These are phyloP conservation scores for Molothrus aeneus DNA, from an alignment of 2,797 vertebrate genomes.

Conservation along the genomic window DNA sequence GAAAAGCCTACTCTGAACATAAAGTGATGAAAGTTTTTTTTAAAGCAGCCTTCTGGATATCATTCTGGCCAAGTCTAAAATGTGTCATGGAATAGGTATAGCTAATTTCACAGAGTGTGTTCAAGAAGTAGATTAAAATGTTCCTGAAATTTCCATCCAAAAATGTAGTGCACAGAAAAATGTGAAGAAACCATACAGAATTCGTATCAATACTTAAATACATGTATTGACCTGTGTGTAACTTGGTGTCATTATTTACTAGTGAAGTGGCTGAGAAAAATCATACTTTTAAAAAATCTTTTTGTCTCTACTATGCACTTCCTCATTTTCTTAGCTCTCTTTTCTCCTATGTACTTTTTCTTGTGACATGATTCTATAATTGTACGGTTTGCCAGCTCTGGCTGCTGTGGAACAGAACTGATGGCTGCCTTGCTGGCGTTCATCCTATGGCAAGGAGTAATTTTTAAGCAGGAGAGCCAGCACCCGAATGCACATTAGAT, in stretches of 20 bases:
- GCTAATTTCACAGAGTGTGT: not conserved
- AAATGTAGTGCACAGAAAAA: not conserved
- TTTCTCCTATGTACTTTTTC: not conserved
- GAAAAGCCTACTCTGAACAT: not conserved
- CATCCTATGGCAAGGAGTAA: not conserved
- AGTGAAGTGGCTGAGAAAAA: not conserved
- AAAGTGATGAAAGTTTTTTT: not conserved
- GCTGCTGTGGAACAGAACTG: not conserved
- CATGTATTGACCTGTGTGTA: not conserved
- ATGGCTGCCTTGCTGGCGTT: not conserved
- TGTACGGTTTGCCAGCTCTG: not conserved
- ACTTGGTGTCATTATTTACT: not conserved
- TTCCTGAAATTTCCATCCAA: not conserved
- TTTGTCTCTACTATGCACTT: not conserved
- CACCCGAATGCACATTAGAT: fast-evolving
- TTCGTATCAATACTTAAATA: not conserved
- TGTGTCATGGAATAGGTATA: not conserved
- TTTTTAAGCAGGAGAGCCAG: not conserved
- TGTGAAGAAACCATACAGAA: not conserved
- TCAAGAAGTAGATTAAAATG: not conserved
- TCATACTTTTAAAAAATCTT: not conserved
- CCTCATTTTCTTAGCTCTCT: not conserved
- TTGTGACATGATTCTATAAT: not conserved
- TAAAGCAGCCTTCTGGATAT: not conserved
- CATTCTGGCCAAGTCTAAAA: not conserved